A percentile compares a stretch with the other conserved stretches of the same genome.
Conservation (phyloP, 2,888 invertebrate species). For the Acanthacorydalis orientalis region DNA sequence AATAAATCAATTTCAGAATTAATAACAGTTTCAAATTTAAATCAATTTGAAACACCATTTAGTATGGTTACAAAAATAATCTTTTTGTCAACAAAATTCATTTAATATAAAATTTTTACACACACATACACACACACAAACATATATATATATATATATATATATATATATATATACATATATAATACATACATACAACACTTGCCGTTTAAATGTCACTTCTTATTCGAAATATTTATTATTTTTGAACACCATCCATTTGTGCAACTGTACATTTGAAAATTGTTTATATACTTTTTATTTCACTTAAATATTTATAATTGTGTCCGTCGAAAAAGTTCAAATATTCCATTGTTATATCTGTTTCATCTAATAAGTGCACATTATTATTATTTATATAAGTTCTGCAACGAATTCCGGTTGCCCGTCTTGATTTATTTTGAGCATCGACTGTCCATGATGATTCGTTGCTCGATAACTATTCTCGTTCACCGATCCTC, state of each 20-base stretch:
- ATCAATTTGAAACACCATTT: too few species aligned
- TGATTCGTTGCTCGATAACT: constrained; percentile 1
- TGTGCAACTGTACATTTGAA: background rate
- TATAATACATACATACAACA: background rate
- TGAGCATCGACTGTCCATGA: constrained; percentile 24
- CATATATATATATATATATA: constrained; percentile 3
- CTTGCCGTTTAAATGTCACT: background rate
- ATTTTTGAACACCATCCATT: background rate
- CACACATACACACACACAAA: background rate
- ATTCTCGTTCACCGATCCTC: constrained; percentile 25
- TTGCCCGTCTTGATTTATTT: constrained; percentile 36
- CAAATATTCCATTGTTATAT: background rate
- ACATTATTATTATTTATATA: constrained; percentile 23
- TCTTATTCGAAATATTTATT: background rate
- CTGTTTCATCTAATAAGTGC: constrained; percentile 1
- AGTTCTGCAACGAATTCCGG: constrained; percentile 42
- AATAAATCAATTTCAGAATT: too few species aligned
- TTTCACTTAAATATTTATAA: background rate
- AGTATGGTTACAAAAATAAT: too few species aligned
- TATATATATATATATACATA: constrained; percentile 3
- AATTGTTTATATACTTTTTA: background rate
- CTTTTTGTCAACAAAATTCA: too few species aligned
- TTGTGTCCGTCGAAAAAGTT: background rate
- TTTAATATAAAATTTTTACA: too few species aligned
- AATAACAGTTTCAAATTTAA: too few species aligned